A percentile compares a stretch with the other conserved stretches of the same genome.
Conservation (phyloP, 2,113 vertebrate genomes). For the Varanus komodoensis region DNA sequence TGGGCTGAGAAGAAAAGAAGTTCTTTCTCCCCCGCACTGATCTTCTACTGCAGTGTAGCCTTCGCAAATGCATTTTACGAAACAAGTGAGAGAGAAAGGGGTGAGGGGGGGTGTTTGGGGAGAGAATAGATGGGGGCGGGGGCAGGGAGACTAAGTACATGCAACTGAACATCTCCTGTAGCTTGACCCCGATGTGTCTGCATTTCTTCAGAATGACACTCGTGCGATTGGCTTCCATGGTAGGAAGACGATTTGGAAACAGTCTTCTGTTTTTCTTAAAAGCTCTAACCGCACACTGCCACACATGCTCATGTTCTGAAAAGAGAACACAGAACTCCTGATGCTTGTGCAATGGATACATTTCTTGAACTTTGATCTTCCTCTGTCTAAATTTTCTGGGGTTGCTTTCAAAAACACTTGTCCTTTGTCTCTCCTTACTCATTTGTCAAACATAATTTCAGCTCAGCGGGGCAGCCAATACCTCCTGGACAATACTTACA, state of each 20-base stretch:
- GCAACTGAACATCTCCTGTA: neutral
- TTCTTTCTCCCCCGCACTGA: neutral
- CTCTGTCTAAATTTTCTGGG: slow-evolving; percentile 73
- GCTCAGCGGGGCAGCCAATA: slow-evolving; percentile 64
- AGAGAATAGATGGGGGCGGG: too few species aligned
- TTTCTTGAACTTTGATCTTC: slow-evolving; percentile 79
- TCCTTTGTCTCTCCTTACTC: slow-evolving; percentile 72
- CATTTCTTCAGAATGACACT: slow-evolving; percentile 72
- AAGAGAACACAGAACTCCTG: slow-evolving; percentile 77
- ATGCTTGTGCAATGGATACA: slow-evolving; percentile 71
- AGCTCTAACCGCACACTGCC: slow-evolving; percentile 67
- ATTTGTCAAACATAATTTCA: slow-evolving; percentile 81
- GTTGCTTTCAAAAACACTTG: slow-evolving; percentile 51
- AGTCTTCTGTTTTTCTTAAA: slow-evolving; percentile 72
- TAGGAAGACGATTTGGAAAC: slow-evolving; percentile 59
- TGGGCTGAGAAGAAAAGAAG: neutral
- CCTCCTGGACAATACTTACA: slow-evolving; percentile 14
- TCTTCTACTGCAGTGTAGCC: neutral
- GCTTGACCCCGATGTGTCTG: slow-evolving; percentile 33
- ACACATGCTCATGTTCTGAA: slow-evolving; percentile 77
- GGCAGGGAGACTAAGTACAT: neutral
- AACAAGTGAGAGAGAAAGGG: neutral
- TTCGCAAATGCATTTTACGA: neutral
- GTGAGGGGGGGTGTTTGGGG: too few species aligned
- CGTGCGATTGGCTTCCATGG: slow-evolving; percentile 60